Base-by-base conservation (phyloP, 2,888 invertebrate genomes). In the Caenorhabditis drosophilae region DNA sequence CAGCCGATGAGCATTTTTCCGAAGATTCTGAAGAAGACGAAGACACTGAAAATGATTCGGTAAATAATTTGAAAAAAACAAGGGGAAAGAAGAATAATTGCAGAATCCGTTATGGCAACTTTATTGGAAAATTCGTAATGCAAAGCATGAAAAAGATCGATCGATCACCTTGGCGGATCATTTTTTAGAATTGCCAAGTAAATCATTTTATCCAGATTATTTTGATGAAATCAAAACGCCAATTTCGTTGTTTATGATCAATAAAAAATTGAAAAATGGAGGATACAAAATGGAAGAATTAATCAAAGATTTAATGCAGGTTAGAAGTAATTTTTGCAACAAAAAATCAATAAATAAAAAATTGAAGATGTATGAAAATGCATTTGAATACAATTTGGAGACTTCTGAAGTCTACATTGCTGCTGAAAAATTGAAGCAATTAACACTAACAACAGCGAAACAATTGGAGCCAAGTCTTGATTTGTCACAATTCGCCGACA, bases 211-310 rank as follows among this genome's bases (percentile, higher is more conserved):
- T 86, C 93, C 96, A 0, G 97, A 97, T 86, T 98, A 98, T 85
- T 99, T 95, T 86, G 91, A 92, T 78, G 92, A 94, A 84, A 97
- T 98, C 50, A 92, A 93, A 83, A 91, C 92, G 82, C 97, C 98
- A 0, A 90, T 98, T 75, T 95, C 96, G 0, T 86, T 98, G 80
- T 89, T 91, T 75, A 93, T 95, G 86, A 95, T 98, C 44, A 85
- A 86, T 63, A 85, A 85, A 56, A 85, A 85, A 67, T 79, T 88
- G 27, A 87, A 86, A 59, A 63, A 55, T n/a, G 70, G 67, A 22
- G 56, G 73, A n/a, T 83, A 82, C 51, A 48, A 55, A 11, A 91
- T 90, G 12, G 87, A 94, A 0, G 90, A 90, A 26, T 92, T 94
- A 84, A 89, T 97, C 40, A 90, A 90, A 0, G 97, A 98, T 35